A percentile compares a stretch with the other conserved stretches of the same genome.
Evolutionary conservation across 2,888 invertebrate species (phyloP).

Genomic region (Limnephilus marmoratus): DNA sequence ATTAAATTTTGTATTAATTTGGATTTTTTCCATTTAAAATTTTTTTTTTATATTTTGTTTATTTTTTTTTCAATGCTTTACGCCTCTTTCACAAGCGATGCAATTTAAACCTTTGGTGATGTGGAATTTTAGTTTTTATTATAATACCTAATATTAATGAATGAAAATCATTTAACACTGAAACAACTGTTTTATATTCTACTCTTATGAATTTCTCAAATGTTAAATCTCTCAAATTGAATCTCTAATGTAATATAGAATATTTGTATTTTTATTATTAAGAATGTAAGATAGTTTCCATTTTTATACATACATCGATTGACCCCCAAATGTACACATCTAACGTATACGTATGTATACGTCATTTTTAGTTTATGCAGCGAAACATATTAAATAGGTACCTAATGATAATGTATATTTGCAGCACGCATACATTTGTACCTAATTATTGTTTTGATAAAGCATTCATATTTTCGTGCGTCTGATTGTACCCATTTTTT

Average conservation of each 20-base stretch:
- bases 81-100: neutral
- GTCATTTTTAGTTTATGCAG: neutral
- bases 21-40: neutral
- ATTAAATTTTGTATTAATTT: neutral
- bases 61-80: neutral
- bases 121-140: neutral
- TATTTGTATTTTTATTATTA: neutral
- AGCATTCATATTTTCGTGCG: neutral
- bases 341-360: neutral
- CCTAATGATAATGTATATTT: neutral
- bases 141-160: neutral
- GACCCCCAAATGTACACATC: neutral
- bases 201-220: neutral
- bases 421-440: neutral
- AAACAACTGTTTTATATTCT: slow-evolving; percentile 30
- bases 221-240: neutral
- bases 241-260: neutral
- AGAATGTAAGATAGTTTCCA: neutral
- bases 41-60: neutral
- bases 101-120: neutral
- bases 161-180: slow-evolving; percentile 3
- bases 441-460: neutral
- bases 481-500: neutral
- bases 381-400: neutral
- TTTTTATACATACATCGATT: neutral